A percentile compares a stretch with the other conserved stretches of the same genome.
phyloP scores from a whole-genome alignment of 2,113 vertebrate species.

The Erpornis zantholeuca region DNA sequence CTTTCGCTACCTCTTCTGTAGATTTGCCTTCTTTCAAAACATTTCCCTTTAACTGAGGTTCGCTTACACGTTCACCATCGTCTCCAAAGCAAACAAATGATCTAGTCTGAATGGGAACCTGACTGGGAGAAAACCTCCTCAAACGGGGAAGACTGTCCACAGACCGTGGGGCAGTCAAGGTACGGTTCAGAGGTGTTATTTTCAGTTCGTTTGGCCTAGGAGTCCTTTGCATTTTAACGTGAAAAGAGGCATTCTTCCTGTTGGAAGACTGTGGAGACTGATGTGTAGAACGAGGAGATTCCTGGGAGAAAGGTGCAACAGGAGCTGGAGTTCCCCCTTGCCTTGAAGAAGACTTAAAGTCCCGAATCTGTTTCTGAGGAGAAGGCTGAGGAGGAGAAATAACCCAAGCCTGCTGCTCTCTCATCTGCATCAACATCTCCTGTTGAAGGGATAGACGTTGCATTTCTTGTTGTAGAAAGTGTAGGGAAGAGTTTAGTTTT shows the following conservation, averaged over 20 bases:
- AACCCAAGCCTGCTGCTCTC: slow-evolving; percentile 93
- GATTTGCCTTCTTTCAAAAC: slow-evolving; percentile 62
- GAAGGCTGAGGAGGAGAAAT: slow-evolving; percentile 85
- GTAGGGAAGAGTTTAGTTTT: slow-evolving; percentile 90
- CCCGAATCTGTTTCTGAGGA: slow-evolving; percentile 83
- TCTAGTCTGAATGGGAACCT: slow-evolving; percentile 80
- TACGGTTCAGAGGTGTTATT: slow-evolving; percentile 88
- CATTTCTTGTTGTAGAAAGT: slow-evolving; percentile 95
- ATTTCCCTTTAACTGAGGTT: slow-evolving; percentile 60
- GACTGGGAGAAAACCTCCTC: slow-evolving; percentile 91
- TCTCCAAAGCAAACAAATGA: slow-evolving; percentile 91
- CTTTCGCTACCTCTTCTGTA: slow-evolving; percentile 63
- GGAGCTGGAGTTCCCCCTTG: slow-evolving; percentile 82
- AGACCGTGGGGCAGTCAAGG: slow-evolving; percentile 89
- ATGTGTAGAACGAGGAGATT: slow-evolving; percentile 82
- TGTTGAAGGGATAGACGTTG: slow-evolving; percentile 94
- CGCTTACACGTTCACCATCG: slow-evolving; percentile 55
- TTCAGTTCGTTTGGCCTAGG: slow-evolving; percentile 92
- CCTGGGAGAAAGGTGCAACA: slow-evolving; percentile 69
- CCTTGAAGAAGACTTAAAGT: slow-evolving; percentile 76
- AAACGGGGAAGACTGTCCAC: slow-evolving; percentile 94
- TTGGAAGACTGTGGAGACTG: slow-evolving; percentile 86
- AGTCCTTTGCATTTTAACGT: slow-evolving; percentile 84
- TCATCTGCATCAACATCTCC: slow-evolving; percentile 96
- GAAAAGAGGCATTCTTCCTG: slow-evolving; percentile 86